Evolutionary conservation across 1,140 invertebrate genomes (phyloP).

Genomic region (Apolygus lucorum): DNA sequence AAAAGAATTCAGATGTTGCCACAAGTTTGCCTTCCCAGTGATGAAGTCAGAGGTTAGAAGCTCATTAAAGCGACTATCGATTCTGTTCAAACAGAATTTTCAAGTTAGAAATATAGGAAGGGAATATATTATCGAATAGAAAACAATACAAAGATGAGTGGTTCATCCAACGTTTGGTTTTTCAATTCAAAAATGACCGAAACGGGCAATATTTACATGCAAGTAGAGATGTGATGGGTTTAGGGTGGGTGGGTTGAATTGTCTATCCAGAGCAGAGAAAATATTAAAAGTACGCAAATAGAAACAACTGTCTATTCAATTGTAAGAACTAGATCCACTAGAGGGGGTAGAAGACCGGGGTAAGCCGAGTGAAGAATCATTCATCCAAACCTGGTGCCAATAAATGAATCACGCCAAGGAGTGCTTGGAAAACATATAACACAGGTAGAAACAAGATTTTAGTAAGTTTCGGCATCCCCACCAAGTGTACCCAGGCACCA

Average conservation of each 20-base stretch:
- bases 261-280: neutral
- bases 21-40: too few species aligned
- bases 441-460: constrained; percentile 18
- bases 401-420: neutral
- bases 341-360: neutral
- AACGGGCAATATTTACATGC: neutral
- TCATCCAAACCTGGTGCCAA: neutral
- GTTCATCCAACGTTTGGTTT: too few species aligned
- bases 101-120: too few species aligned
- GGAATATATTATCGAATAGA: too few species aligned
- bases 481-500: too few species aligned
- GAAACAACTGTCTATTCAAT: neutral
- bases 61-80: too few species aligned
- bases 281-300: neutral
- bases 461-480: constrained; percentile 4
- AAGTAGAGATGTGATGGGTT: neutral
- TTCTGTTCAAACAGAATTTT: too few species aligned
- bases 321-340: neutral
- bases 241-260: neutral
- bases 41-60: too few species aligned
- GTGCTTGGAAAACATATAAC: neutral
- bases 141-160: neutral
- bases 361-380: neutral
- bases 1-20: too few species aligned
- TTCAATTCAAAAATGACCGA: neutral